Base-by-base conservation (phyloP, 2,113 vertebrate species). In the Opisthocomus hoazin region DNA sequence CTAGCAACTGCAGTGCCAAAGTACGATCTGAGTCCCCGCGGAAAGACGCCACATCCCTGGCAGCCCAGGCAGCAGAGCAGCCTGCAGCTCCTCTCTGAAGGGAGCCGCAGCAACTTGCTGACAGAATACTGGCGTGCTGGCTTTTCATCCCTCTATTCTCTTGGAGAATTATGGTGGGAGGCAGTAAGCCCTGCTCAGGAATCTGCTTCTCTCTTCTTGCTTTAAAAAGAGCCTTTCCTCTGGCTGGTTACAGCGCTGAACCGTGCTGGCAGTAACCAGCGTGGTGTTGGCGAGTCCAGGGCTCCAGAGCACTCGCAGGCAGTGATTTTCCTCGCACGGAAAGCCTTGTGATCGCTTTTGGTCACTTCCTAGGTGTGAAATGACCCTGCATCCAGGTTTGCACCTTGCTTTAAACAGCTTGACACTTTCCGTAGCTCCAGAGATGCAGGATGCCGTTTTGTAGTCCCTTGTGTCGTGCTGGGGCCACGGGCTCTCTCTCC, bases 201-300 rank as follows among this genome's bases (percentile, higher is more conserved):
- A 30, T 50, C 45, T 0, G 1, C 7, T 77, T 71, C 15, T 82
- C 58, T 74, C 29, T 81, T 50, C 48, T 64, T 90, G 8, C 71
- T 76, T 20, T 87, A 18, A 45, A 46, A 85, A 66, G 32, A 88
- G 23, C 18, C 46, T 93, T 65, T 89, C 26, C n/a, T 95, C 32
- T 77, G 57, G 8, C 41, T 1, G 6, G 26, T 60, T 71, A 22
- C 50, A 79, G 23, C 63, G 17, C 51, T 58, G 68, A 90, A 23
- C 71, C 0, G 0, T 61, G 64, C 45, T 75, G 66, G 34, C 61
- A 17, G 18, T 81, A 51, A 51, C 17, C 58, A 92, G 73, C 48
- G 29, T 15, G 9, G 34, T 36, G 15, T 37, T 2, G 1, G 20
- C 0, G 3, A 78, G 46, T 5, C 11, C 39, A 18, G 46, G 54